Conservation (phyloP, 2,797 vertebrate genomes). For the Paguma larvata region DNA sequence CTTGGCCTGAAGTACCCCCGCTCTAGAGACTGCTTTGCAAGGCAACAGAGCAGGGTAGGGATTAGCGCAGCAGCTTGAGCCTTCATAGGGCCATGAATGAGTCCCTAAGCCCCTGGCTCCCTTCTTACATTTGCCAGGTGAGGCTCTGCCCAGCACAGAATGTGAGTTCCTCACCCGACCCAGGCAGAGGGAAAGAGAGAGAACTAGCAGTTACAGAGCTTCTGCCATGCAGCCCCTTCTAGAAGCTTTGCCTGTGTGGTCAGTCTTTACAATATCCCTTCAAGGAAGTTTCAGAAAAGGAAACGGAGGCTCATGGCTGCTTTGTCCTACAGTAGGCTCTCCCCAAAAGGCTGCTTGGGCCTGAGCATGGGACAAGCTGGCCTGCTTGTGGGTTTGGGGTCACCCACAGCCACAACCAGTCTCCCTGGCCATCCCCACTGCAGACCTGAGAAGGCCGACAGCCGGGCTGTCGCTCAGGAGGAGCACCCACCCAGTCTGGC, state of each 20-base stretch:
- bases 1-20: background rate
- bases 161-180: background rate
- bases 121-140: background rate
- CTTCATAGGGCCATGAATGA: background rate
- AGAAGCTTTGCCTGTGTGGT: background rate
- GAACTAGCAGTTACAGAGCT: background rate
- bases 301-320: background rate
- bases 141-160: background rate
- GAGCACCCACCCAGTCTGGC: background rate
- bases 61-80: background rate
- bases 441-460: background rate
- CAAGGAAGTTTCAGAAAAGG: background rate
- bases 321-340: no score
- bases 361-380: background rate
- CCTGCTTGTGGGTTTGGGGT: background rate
- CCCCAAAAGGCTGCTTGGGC: background rate
- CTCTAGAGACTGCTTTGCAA: background rate
- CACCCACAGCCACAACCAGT: no score
- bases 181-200: no score
- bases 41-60: background rate
- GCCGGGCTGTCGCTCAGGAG: background rate
- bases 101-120: background rate
- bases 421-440: background rate
- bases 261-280: background rate
- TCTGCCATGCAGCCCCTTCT: accelerated